A percentile compares a stretch with the other conserved stretches of the same genome.
Evolutionary conservation across 2,888 invertebrate species (phyloP).

Genomic region (Dasysyrphus tricinctus): DNA sequence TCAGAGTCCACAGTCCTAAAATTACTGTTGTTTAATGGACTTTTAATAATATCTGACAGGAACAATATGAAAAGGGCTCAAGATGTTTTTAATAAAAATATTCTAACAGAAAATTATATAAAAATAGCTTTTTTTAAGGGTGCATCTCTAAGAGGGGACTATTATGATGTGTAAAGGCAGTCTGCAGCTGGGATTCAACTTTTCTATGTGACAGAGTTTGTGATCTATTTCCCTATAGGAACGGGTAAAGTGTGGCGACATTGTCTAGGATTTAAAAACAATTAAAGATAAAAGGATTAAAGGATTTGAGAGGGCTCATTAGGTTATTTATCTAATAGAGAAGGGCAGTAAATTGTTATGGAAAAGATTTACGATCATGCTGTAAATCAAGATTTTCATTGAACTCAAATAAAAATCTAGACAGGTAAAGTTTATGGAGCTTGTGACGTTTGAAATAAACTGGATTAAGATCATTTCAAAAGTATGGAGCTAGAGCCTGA

Average conservation of each 20-base stretch:
- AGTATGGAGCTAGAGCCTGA: too few species aligned
- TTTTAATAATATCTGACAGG: constrained; percentile 70
- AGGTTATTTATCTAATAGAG: neutral
- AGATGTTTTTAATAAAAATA: constrained; percentile 73
- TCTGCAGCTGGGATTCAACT: constrained; percentile 35
- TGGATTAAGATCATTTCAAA: too few species aligned
- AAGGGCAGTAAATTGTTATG: neutral
- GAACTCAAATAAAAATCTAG: neutral
- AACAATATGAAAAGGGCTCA: constrained; percentile 66
- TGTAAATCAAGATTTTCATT: neutral
- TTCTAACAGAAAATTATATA: constrained; percentile 9
- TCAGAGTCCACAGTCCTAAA: constrained; percentile 51
- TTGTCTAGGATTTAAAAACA: constrained; percentile 56
- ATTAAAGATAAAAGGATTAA: constrained; percentile 40
- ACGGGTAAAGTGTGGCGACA: constrained; percentile 38
- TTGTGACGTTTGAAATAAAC: too few species aligned
- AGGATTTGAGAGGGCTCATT: constrained; percentile 22
- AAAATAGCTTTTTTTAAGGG: constrained; percentile 25
- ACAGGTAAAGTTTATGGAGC: neutral
- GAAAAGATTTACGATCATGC: neutral
- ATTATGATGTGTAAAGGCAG: neutral
- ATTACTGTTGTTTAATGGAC: constrained; percentile 68
- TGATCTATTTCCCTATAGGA: constrained; percentile 32
- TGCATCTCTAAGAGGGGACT: neutral
- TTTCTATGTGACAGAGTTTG: constrained; percentile 6